A percentile compares a stretch with the other conserved stretches of the same genome.
Evolutionary conservation across 2,113 vertebrate species (phyloP).

Genomic region (Hymenochirus boettgeri): DNA sequence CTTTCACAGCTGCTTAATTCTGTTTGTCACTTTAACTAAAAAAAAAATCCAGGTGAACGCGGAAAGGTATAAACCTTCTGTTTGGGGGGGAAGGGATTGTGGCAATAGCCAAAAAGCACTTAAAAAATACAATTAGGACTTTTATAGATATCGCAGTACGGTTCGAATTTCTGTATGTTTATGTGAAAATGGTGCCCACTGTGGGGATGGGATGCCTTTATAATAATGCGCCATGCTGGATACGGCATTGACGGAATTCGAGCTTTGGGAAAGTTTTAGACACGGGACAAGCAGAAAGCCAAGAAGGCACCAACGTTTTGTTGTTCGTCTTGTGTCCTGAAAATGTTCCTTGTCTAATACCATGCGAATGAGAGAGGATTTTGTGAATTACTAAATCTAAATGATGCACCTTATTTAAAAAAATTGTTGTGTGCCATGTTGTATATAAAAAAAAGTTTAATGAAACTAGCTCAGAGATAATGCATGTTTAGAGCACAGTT

Average conservation of each 20-base stretch:
- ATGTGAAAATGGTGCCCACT: not conserved
- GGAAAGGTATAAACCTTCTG: slow-evolving; percentile 45
- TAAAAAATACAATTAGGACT: not conserved
- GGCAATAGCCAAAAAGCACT: not conserved
- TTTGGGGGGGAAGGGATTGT: slow-evolving; percentile 24
- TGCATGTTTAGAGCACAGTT: not conserved
- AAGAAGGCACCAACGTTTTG: not conserved
- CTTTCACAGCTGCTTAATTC: slow-evolving; percentile 9
- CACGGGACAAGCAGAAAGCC: not conserved
- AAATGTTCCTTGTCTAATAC: not conserved
- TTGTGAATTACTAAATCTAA: not conserved
- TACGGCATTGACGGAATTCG: not conserved
- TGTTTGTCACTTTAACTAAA: slow-evolving; percentile 42
- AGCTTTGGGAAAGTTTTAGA: not conserved
- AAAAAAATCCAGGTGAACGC: slow-evolving; percentile 21
- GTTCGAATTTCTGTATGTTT: not conserved
- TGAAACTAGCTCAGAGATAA: no score
- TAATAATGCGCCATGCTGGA: no score
- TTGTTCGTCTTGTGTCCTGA: not conserved
- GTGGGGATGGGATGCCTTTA: not conserved
- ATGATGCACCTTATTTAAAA: not conserved
- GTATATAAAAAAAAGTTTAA: not conserved
- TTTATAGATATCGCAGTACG: not conserved
- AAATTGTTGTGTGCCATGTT: not conserved
- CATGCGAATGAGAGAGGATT: not conserved